Conservation (phyloP, 2,888 invertebrate genomes). For the Tanaodytes sp. region DNA sequence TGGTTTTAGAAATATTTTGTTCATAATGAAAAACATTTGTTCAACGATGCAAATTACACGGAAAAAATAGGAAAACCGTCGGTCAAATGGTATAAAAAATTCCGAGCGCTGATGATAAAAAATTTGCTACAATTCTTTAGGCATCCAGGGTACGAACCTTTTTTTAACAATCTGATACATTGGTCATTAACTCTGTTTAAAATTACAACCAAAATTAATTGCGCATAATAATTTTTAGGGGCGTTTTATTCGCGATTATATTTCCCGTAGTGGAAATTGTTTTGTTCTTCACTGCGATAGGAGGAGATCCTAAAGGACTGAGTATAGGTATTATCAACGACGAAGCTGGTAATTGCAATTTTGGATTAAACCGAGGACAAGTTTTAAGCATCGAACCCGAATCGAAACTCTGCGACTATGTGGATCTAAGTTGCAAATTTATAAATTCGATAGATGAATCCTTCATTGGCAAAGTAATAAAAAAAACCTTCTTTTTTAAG, state of each 20-base stretch:
- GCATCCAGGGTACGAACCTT: background rate
- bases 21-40: no score
- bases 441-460: constrained; percentile 76
- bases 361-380: constrained; percentile 69
- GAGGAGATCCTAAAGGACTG: constrained; percentile 82
- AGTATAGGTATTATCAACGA: constrained; percentile 86
- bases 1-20: no score
- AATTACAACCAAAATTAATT: no score
- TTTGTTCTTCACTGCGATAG: constrained; percentile 86
- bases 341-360: constrained; percentile 76
- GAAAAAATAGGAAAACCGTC: no score
- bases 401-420: constrained; percentile 74
- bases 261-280: constrained; percentile 87
- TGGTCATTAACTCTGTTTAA: no score
- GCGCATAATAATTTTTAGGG: constrained; percentile 77
- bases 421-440: constrained; percentile 78
- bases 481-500: no score
- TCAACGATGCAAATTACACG: no score
- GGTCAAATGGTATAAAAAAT: constrained; percentile 18
- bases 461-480: constrained; percentile 74
- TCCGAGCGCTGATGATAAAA: constrained; percentile 1
- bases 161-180: no score
- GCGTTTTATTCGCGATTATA: constrained; percentile 84
- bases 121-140: constrained; percentile 37
- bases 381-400: constrained; percentile 67